phyloP scores from a whole-genome alignment of 2,113 vertebrate species.

The Sorex araneus region DNA sequence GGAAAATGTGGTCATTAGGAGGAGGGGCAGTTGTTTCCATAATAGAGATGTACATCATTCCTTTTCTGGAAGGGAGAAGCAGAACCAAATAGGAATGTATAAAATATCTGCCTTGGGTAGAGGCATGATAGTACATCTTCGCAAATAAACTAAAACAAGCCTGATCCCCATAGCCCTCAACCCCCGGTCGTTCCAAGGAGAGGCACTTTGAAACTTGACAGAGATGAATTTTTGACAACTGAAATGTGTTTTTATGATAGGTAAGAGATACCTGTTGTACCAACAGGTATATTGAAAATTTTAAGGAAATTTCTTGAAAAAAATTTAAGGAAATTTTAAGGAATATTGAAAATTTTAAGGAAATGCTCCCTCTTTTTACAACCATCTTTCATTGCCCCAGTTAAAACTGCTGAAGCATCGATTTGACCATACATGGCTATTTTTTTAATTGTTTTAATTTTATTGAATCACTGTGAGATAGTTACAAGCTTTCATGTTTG shows the following conservation, averaged over 20 bases:
- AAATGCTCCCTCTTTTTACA: too few species aligned
- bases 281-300: not conserved
- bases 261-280: not conserved
- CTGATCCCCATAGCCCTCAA: not conserved
- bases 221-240: conserved; percentile 14
- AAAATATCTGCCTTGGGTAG: too few species aligned
- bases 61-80: not conserved
- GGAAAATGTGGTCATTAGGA: not conserved
- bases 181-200: not conserved
- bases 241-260: not conserved
- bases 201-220: not conserved
- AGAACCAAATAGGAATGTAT: not conserved
- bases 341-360: too few species aligned
- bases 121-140: too few species aligned
- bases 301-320: too few species aligned
- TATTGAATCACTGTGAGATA: too few species aligned
- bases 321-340: too few species aligned
- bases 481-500: too few species aligned
- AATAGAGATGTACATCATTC: not conserved
- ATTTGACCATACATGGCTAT: not conserved
- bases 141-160: not conserved
- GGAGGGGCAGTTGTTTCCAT: too few species aligned
- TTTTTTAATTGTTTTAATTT: too few species aligned
- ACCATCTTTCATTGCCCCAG: too few species aligned
- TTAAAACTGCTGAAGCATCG: not conserved